Base-by-base conservation (phyloP, 1,140 invertebrate genomes). In the Dreissena rostriformis region DNA sequence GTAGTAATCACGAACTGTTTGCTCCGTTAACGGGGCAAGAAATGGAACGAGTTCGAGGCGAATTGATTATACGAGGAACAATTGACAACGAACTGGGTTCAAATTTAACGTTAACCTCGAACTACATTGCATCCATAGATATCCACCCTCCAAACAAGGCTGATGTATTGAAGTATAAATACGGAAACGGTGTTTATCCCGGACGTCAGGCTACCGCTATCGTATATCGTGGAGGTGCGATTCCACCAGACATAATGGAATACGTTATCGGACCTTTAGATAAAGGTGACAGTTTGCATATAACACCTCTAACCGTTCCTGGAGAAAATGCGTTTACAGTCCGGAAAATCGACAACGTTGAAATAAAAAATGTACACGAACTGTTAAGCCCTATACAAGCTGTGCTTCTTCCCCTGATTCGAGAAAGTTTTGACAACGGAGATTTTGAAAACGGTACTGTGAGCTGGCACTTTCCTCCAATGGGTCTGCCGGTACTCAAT, bases 221-320 rank as follows among this genome's bases (percentile, higher is more conserved):
- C 61, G 73, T 83, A 26, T 52, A 68, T 11, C 39, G 81, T 4
- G 81, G 81, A 0, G 55, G 53, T 28, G 28, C 24, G n/a, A n/a
- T 55, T 61, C n/a, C 75, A 24, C 81, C 81, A 15, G 81, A 83
- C 22, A 57, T 68, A 26, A 83, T 83, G 81, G 61, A 74, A 28
- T 83, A 83, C 53, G 75, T 75, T 61, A 65, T 83, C 12, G 81
- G 81, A n/a, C 81, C 81, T 11, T 55, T 76, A 26, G 74, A 26
- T 4, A 53, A 57, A n/a, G 11, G 28, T 19, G 11, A 39, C 15
- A 19, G 39, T 0, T 55, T 76, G 12, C 74, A 71, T 0, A 29
- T 28, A 0, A 49, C 29, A 26, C 72, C 63, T 39, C 51, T 83
- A 22, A 51, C 19, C n/a, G 12, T 4, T 7, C 49, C 66, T 26